Base-by-base conservation (phyloP, 2,888 invertebrate species). In the Hirtodrosophila histrioides region DNA sequence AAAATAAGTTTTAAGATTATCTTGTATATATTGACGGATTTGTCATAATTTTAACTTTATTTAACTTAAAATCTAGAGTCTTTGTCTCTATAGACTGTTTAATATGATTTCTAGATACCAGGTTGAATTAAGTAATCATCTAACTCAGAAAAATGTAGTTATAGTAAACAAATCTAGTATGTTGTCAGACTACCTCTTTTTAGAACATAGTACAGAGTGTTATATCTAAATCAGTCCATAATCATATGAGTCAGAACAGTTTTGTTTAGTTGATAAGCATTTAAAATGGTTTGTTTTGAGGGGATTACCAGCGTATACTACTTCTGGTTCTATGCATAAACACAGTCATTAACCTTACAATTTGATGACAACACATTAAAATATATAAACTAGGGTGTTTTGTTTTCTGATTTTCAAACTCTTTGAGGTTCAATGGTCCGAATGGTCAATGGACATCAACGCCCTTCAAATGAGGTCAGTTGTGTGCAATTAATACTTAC, bases 271-370 rank as follows among this genome's bases (percentile, higher is more conserved):
- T 60, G 63, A 58, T 56, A 50, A 44, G 27, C 27, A 57, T 61
- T 53, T 12, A 44, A 53, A 58, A 60, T 43, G 40, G 11, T 33
- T 39, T 49, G 45, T 51, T 60, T 54, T 70, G 41, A 39, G 76
- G 75, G 78, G 64, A 69, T 78, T 51, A 76, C 74, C 65, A 48
- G 8, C 7, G 17, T n/a, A n/a, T 12, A 44, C 50, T 24, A 36
- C 45, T 33, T 44, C 17, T 51, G 48, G 39, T 62, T 43, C 40
- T 12, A 54, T 58, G 40, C 35, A 40, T 76, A 69, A 71, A 61
- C 77, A 82, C 65, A 75, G 77, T 77, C 86, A 84, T 84, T 82
- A 85, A 82, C 85, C 77, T 78, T 77, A 76, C 69, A 72, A 69
- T 67, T 82, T 78, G 51, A 85, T 73, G 75, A 58, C 39, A 46